A percentile compares a stretch with the other conserved stretches of the same genome.
phyloP scores from a whole-genome alignment of 1,140 invertebrate genomes.

The Drosophila suzukii region DNA sequence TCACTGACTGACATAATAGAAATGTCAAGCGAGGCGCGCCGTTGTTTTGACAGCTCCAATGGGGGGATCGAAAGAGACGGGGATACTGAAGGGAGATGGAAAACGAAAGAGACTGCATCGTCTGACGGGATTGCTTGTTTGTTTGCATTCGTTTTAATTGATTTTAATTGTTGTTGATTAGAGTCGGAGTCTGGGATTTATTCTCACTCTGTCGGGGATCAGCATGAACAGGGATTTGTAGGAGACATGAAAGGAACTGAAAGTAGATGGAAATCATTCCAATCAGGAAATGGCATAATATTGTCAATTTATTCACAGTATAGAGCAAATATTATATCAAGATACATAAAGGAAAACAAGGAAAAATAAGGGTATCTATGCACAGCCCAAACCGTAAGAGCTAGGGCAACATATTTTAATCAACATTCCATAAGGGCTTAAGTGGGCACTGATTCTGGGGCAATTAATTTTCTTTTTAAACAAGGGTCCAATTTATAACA shows the following conservation, averaged over 20 bases:
- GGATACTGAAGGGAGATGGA: not conserved
- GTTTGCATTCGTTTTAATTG: constrained; percentile 73
- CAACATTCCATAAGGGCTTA: too few relatives aligned
- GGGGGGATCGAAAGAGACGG: constrained; percentile 11
- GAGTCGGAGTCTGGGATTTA: constrained; percentile 41
- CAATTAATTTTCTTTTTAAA: too few relatives aligned
- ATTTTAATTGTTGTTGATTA: constrained; percentile 80
- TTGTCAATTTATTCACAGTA: too few relatives aligned
- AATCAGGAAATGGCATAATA: not conserved
- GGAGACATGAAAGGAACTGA: not conserved
- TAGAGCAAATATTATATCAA: too few relatives aligned
- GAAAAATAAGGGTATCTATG: too few relatives aligned
- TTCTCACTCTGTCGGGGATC: not conserved
- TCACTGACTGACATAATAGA: constrained; percentile 79
- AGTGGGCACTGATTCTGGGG: too few relatives aligned
- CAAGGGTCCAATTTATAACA: too few relatives aligned
- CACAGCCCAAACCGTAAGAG: too few relatives aligned
- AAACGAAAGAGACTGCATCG: not conserved
- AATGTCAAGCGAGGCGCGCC: constrained; percentile 71
- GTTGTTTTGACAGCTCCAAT: constrained; percentile 64
- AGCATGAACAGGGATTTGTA: not conserved
- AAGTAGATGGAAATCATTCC: too few relatives aligned
- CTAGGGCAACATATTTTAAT: too few relatives aligned
- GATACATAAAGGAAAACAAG: too few relatives aligned
- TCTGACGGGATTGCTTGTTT: constrained; percentile 51